A percentile compares a stretch with the other conserved stretches of the same genome.
These are phyloP conservation scores for Sciurus vulgaris DNA, from an alignment of 2,797 vertebrate genomes.

Conservation along the genomic window DNA sequence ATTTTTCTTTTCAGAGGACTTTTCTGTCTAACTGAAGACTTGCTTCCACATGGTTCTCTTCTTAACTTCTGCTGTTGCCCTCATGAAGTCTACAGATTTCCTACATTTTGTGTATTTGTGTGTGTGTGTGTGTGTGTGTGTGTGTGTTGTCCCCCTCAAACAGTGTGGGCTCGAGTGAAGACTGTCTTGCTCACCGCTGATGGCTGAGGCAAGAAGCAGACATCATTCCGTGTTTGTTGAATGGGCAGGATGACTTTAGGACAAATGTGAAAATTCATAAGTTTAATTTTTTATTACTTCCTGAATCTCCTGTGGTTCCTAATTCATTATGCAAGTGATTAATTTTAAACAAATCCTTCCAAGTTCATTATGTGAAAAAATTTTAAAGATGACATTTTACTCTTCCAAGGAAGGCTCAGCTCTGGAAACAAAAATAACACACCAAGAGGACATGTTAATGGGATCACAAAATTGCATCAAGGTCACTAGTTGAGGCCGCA, in stretches of 20 bases:
- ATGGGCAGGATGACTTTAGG: conserved; percentile 8
- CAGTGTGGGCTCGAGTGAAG: background rate
- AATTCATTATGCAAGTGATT: conserved; percentile 57
- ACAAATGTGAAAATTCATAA: background rate
- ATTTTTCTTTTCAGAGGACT: background rate
- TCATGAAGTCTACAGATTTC: background rate
- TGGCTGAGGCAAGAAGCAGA: background rate
- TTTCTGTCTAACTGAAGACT: background rate
- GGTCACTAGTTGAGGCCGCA: background rate
- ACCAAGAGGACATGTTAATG: background rate
- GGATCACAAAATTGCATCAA: background rate
- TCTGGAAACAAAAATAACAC: conserved; percentile 36
- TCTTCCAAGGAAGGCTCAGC: conserved; percentile 28
- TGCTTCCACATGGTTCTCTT: background rate
- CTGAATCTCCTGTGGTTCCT: background rate
- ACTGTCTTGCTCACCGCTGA: background rate
- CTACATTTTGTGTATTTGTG: background rate
- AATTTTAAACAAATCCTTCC: conserved; percentile 61
- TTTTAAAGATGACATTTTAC: conserved; percentile 27
- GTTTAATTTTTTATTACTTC: conserved; percentile 50
- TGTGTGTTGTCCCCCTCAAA: background rate
- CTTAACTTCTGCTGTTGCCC: background rate
- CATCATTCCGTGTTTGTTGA: background rate
- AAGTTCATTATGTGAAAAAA: conserved; percentile 31
- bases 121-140: background rate